A percentile compares a stretch with the other conserved stretches of the same genome.
Evolutionary conservation across 2,888 invertebrate species (phyloP).

Genomic region (Elegia similella): DNA sequence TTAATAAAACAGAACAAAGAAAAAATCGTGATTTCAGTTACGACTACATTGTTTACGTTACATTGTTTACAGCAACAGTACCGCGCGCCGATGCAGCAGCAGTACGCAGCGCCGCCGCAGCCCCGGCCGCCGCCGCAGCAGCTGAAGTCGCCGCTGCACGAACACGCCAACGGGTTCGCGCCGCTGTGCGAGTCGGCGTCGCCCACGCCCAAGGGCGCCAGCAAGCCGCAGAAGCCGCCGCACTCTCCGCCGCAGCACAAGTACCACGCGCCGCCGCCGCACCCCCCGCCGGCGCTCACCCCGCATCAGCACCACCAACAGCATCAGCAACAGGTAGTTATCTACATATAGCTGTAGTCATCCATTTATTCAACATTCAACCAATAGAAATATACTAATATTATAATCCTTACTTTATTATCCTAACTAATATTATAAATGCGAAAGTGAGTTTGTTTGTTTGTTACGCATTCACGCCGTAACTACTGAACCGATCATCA

Average conservation of each 20-base stretch:
- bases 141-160: slow-evolving; percentile 82
- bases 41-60: too few relatives aligned
- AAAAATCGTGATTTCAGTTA: too few relatives aligned
- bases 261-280: slow-evolving; percentile 68
- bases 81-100: slow-evolving; percentile 71
- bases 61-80: slow-evolving; percentile 62
- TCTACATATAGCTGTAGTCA: neutral
- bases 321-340: slow-evolving; percentile 33
- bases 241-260: slow-evolving; percentile 78
- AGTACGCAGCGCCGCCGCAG: slow-evolving; percentile 66
- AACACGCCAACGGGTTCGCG: slow-evolving; percentile 76
- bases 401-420: too few relatives aligned
- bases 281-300: slow-evolving; percentile 59
- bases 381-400: too few relatives aligned
- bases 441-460: too few relatives aligned
- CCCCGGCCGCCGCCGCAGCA: slow-evolving; percentile 73
- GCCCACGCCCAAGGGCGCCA: slow-evolving; percentile 71
- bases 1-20: too few relatives aligned
- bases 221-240: slow-evolving; percentile 64
- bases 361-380: too few relatives aligned
- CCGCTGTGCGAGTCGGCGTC: slow-evolving; percentile 83
- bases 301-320: slow-evolving; percentile 69
- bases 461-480: too few relatives aligned
- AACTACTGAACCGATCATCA: too few relatives aligned
- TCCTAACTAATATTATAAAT: too few relatives aligned